Evolutionary conservation across 2,888 invertebrate species (phyloP), one percentile per base, ranked within the genome.

Genomic region (Microplitis deprimator): DNA sequence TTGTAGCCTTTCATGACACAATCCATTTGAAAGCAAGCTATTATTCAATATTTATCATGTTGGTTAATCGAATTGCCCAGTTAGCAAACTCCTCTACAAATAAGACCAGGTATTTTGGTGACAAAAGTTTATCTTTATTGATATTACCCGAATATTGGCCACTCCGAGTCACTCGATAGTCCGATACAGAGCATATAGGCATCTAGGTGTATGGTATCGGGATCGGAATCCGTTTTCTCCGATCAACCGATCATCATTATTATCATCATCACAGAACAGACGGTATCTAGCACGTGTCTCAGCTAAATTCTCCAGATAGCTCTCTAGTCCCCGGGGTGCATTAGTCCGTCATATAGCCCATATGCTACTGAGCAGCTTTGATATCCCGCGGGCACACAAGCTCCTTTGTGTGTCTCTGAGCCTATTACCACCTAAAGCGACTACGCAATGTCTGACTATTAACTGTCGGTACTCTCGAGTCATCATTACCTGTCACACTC

Each of bases 361-460:
- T 8, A 50, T 50, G 50, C 50, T 50, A 13, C 50, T 50, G 50
- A 50, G 10, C 50, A 3, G 50, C 10, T 50, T 29, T 50, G 50
- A 50, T 50, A 50, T 50, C 50, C 50, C 50, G 50, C 20, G 10
- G 38, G 38, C n/a, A 67, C 67, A 67, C 38, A 38, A 38, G n/a
- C 39, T 39, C 13, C 65, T 39, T 61, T 71, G 29, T 60, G 71
- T 71, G 71, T 7, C 6, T 39, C 29, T 60, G 16, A 61, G 62
- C 62, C 39, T 16, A 72, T 13, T 40, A 39, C 61, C 38, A 38
- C 39, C n/a, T 39, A 29, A 13, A 29, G 70, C 41, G 61, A 39
- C 40, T n/a, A 61, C 29, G 71, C 71, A 13, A 67, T 38, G 67
- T 73, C 67, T 65, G 67, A 73, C 65, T 65, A 73, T 73, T 73